Conservation (phyloP, 2,888 invertebrate genomes). For the Myopa testacea region DNA sequence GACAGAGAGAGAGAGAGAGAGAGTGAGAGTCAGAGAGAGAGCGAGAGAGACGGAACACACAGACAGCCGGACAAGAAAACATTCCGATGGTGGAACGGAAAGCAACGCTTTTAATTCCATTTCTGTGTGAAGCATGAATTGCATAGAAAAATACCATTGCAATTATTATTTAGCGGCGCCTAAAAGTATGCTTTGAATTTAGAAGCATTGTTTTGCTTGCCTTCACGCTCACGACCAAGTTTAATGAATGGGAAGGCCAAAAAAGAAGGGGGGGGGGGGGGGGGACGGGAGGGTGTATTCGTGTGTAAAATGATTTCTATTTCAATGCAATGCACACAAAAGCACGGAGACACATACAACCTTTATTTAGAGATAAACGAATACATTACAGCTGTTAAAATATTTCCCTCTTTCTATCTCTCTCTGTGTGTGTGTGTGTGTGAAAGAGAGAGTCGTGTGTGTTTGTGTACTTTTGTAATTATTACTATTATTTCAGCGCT, state of each 20-base stretch:
- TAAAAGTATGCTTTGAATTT: constrained; percentile 25
- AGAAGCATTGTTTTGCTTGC: constrained; percentile 4
- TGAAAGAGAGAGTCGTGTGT: not conserved
- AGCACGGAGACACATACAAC: not conserved
- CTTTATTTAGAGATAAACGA: not conserved
- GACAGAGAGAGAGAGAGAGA: no score
- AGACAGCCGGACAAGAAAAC: no score
- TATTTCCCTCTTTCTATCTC: not conserved
- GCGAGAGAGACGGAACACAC: no score
- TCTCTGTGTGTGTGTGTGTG: not conserved
- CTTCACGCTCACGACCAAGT: not conserved
- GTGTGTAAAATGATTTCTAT: constrained; percentile 9
- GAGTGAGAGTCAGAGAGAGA: no score
- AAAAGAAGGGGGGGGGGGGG: not conserved
- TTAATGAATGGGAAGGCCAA: not conserved
- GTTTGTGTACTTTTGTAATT: not conserved
- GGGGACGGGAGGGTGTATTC: not conserved
- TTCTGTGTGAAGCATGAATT: no score
- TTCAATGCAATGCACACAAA: not conserved
- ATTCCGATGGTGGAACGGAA: no score
- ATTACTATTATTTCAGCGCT: not conserved
- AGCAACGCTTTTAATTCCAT: no score
- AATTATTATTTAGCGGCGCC: constrained; percentile 10
- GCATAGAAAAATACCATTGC: not conserved
- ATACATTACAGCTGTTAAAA: not conserved